phyloP scores from a whole-genome alignment of 2,888 invertebrate species.

The Kuschelorhynchus macadamiae region DNA sequence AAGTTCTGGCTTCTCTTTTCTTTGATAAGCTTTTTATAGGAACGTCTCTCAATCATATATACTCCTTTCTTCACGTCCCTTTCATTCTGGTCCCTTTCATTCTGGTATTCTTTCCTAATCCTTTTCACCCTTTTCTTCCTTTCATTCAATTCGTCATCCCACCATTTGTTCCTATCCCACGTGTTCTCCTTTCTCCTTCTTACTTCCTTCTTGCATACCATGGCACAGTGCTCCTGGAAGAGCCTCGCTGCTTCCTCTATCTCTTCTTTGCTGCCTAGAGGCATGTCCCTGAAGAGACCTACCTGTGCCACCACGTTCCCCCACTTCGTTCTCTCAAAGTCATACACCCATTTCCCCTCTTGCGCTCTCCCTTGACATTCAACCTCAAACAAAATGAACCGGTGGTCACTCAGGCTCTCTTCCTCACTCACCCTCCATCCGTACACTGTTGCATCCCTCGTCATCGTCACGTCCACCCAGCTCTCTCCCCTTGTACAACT shows the following conservation, averaged over 20 bases:
- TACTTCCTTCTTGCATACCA: neutral
- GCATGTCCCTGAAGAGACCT: neutral
- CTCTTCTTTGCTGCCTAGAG: neutral
- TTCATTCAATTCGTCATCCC: neutral
- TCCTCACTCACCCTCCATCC: slow-evolving; percentile 41
- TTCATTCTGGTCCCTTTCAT: neutral
- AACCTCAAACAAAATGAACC: slow-evolving; percentile 24
- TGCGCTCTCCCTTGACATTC: neutral
- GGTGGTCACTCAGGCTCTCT: slow-evolving; percentile 50
- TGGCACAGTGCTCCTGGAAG: neutral
- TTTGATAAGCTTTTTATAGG: slow-evolving; percentile 16
- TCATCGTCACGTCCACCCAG: slow-evolving; percentile 48
- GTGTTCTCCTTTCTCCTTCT: neutral
- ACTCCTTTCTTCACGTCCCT: neutral
- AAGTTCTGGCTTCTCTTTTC: neutral
- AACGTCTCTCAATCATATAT: neutral
- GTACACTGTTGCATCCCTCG: slow-evolving; percentile 10
- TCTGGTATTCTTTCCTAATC: slow-evolving; percentile 3
- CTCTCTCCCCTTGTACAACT: slow-evolving; percentile 47
- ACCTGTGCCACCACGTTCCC: neutral
- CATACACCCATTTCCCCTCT: neutral
- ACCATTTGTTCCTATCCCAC: neutral
- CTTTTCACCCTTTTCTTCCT: neutral
- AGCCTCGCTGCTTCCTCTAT: neutral
- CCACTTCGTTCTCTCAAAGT: slow-evolving; percentile 8